Evolutionary conservation across 2,797 vertebrate species (phyloP).

Genomic region (Bradypus variegatus): DNA sequence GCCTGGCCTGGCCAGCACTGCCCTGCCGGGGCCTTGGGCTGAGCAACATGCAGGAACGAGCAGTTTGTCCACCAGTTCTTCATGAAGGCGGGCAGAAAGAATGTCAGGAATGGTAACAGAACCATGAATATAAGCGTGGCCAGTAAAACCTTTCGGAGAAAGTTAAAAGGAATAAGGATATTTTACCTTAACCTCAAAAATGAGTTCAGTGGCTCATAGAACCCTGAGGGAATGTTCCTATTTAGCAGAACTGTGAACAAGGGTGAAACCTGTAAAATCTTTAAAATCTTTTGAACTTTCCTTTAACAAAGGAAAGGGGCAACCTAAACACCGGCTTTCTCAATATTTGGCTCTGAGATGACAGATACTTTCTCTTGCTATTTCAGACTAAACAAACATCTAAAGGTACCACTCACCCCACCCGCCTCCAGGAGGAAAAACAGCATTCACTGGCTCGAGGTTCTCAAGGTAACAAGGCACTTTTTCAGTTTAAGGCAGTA

Average conservation of each 20-base stretch:
- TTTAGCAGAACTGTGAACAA: neutral
- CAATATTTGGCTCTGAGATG: neutral
- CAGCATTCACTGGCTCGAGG: neutral
- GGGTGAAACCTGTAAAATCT: too few species aligned
- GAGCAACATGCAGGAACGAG: neutral
- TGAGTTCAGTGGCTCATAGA: too few species aligned
- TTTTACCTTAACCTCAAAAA: neutral
- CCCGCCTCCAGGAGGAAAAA: neutral
- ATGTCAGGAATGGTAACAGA: neutral
- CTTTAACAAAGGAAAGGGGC: neutral
- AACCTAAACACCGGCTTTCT: neutral
- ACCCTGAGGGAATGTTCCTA: neutral
- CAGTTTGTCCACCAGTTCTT: neutral
- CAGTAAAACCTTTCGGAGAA: neutral
- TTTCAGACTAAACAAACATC: neutral
- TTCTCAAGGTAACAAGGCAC: neutral
- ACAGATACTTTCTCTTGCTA: neutral
- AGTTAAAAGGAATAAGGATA: neutral
- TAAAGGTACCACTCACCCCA: accelerated
- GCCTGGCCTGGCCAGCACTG: neutral
- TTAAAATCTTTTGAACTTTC: accelerated
- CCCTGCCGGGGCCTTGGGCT: neutral
- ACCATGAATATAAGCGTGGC: neutral
- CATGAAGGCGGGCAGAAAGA: neutral
- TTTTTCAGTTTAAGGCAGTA: neutral